A percentile compares a stretch with the other conserved stretches of the same genome.
Conservation (phyloP, 2,797 vertebrate genomes). For the Macropodus opercularis region DNA sequence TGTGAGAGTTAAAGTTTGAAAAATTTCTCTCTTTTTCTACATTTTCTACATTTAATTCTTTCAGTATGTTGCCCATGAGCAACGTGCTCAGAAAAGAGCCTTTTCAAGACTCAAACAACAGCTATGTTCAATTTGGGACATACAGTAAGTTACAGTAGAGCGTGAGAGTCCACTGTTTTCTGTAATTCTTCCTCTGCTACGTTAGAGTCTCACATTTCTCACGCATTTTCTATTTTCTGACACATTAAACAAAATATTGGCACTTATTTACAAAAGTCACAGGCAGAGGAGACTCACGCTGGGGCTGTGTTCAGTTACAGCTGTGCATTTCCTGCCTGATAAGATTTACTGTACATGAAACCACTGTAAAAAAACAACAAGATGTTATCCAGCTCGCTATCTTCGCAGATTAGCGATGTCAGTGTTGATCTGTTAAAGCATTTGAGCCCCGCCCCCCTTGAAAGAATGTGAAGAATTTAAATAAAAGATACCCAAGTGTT, state of each 20-base stretch:
- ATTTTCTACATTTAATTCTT: constrained; percentile 38
- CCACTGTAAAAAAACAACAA: constrained; percentile 16
- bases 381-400: constrained; percentile 15
- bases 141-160: constrained; percentile 33
- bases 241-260: too few relatives aligned
- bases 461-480: constrained; percentile 71
- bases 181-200: neutral
- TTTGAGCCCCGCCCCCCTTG: constrained; percentile 40
- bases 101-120: constrained; percentile 53
- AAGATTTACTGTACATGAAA: too few relatives aligned
- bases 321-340: too few relatives aligned
- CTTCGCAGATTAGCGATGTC: constrained; percentile 10
- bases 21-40: constrained; percentile 39
- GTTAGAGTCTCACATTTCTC: neutral
- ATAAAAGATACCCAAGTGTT: constrained; percentile 70
- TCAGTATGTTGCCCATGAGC: constrained; percentile 51
- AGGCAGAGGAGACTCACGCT: too few relatives aligned
- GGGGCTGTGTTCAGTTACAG: too few relatives aligned
- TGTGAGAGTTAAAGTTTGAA: neutral
- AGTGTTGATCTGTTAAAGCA: constrained; percentile 56
- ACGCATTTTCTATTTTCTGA: too few relatives aligned
- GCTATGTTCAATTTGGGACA: constrained; percentile 50
- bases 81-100: constrained; percentile 22
- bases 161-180: constrained; percentile 10
- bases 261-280: too few relatives aligned